Base-by-base conservation (phyloP, 2,888 invertebrate species). In the Erpobdella octoculata region DNA sequence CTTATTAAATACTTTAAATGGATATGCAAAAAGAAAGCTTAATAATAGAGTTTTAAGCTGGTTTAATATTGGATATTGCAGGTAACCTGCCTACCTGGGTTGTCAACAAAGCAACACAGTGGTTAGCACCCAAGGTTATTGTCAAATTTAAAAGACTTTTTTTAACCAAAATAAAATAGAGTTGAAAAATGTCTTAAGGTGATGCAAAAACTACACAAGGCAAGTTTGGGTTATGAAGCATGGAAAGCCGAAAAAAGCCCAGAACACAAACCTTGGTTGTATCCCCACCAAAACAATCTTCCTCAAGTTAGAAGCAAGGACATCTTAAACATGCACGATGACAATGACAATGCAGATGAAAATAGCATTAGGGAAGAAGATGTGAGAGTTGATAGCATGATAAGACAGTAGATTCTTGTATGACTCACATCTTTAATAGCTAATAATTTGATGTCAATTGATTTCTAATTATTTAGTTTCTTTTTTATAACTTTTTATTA, bases 71-170 rank as follows among this genome's bases (percentile, higher is more conserved):
- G 67, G 28, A 73, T 36, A 53, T 78, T 79, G 8, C 76, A 83
- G 83, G 83, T 37, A 80, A 81, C 72, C 85, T 93, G 72, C 93
- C 93, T 0, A 89, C 89, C 8, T 93, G 93, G 93, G 85, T 92
- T 72, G 91, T 93, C 61, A 93, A 94, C 85, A 91, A 88, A 83
- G 86, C 91, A 15, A 91, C 92, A 38, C 90, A 91, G 75, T 90
- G 90, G 79, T 86, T 93, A 78, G 92, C 92, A 0, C 93, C 93
- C 0, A 90, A 91, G 81, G 88, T 88, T n/a, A n/a, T n/a, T 81
- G 74, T 46, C 25, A 64, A 33, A 18, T n/a, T 15, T n/a, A 0
- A 70, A 41, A 28, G 12, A 25, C 8, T 25, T 67, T 3, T n/a
- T n/a, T n/a, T n/a, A n/a, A n/a, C n/a, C n/a, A n/a, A n/a, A n/a